Evolutionary conservation across 2,888 invertebrate species (phyloP), one percentile per base, ranked within the genome.

Genomic region (Xanthorhoe spadicearia): DNA sequence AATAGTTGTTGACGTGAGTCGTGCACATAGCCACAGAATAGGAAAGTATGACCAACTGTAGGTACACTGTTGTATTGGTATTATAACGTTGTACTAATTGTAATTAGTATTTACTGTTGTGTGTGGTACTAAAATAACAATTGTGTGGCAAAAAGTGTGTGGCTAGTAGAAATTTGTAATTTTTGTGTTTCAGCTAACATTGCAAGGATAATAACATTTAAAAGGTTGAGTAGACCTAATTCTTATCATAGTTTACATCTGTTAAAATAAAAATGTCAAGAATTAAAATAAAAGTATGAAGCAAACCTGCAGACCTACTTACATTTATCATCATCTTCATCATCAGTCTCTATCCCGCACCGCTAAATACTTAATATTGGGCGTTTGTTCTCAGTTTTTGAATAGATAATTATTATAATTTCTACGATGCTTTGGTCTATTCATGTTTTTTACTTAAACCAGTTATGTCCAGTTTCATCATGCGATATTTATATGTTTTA

Each of bases 21-120:
- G 50, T 50, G 50, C 23, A 2, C 6, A 19, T 17, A 19, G 10
- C 50, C 50, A 13, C 19, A 50, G 77, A 80, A 48, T 48, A 48
- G 0, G 13, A 46, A 15, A 46, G 46, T 48, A 17, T 17, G 48
- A 23, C 23, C 4, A 3, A 4, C 2, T 13, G 0, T 5, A 48
- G 17, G 6, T 48, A 48, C 17, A 17, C 6, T 48, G 48, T 48
- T 48, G 48, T 17, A 17, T 48, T 48, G 48, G 48, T 15, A 48
- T 48, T 17, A 48, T 1, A 4, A 46, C 10, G 17, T 0, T 4
- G 17, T 15, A 46, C n/a, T 15, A 15, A 46, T 15, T 15, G 15
- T 48, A 15, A 48, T 48, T 48, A 48, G 48, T 48, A 15, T 17
- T 15, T 17, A 48, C 17, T 48, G 48, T 46, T 15, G 15, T 46